Evolutionary conservation across 2,113 vertebrate species (phyloP).

Genomic region (Tragelaphus strepsiceros): DNA sequence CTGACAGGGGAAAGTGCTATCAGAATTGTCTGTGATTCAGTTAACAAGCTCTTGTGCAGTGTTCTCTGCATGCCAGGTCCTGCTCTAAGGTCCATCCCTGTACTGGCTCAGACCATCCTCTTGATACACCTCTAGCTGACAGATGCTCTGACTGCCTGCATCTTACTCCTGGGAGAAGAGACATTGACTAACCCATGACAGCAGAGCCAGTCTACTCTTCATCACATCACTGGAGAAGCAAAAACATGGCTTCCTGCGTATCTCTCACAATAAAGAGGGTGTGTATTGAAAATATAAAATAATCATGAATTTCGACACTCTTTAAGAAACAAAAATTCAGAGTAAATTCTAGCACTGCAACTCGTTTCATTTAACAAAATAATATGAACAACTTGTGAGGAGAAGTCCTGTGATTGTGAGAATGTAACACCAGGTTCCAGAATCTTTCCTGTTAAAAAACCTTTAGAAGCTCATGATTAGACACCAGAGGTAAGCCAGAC

Average conservation of each 20-base stretch:
- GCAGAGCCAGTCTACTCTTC: not conserved
- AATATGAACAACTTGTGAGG: not conserved
- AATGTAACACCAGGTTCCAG: not conserved
- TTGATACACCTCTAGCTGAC: rapidly evolving
- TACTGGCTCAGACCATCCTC: not conserved
- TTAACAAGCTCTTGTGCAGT: not conserved
- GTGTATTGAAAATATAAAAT: not conserved
- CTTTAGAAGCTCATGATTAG: not conserved
- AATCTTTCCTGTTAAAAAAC: not conserved
- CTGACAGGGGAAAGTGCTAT: too few relatives aligned
- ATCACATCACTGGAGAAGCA: not conserved
- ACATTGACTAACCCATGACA: not conserved
- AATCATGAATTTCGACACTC: not conserved
- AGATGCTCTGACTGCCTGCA: not conserved
- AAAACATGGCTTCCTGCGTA: not conserved
- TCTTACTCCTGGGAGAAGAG: not conserved
- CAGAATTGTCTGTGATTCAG: not conserved
- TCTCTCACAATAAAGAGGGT: not conserved
- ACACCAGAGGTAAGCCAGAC: not conserved
- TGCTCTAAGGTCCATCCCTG: not conserved
- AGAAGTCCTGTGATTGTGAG: not conserved
- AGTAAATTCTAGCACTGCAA: not conserved
- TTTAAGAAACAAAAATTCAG: not conserved
- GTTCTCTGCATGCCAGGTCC: not conserved
- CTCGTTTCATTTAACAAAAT: not conserved